Evolutionary conservation across 2,888 invertebrate species (phyloP), one percentile per base, ranked within the genome.

Genomic region (Drosophila mayaguana): DNA sequence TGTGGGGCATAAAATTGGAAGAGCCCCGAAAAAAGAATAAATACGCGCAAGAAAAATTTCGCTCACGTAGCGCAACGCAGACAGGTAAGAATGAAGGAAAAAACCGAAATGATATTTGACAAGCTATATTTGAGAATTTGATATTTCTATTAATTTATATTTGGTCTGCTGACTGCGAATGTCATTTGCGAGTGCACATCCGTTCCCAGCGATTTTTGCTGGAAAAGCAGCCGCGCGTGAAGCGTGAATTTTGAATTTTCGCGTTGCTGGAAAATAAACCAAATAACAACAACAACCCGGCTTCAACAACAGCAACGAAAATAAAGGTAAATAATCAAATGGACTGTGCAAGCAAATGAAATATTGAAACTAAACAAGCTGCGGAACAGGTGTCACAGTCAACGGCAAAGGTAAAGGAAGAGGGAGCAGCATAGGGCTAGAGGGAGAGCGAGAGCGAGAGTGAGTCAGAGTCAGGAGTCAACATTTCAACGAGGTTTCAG

Each of bases 321-420:
- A 25, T 34, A 38, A 51, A 51, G 50, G 71, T 68, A 83, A 75
- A 86, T 63, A 88, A 78, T 73, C 74, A 86, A 85, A 89, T 88
- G 81, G 89, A 70, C 83, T 88, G 83, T 82, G 86, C 72, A 83
- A 89, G 76, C 78, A 80, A 78, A 83, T 88, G 84, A 90, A 88
- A 88, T 86, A 86, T 89, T 86, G 87, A 86, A 86, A 81, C 87
- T 76, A 89, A 89, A 80, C 90, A 89, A 86, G 63, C 76, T 75
- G 75, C 70, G 80, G 72, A 83, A 86, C 86, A 86, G 90, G 90
- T 86, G 90, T 86, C 90, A 85, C 45, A 45, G 25, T 25, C 57
- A 46, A 22, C 45, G 45, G 7, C 45, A 36, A n/a, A 51, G 25
- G 20, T 16, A 51, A 3, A 8, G 51, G 18, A 7, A 20, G 14